These are phyloP conservation scores for Glomeris maerens DNA, from an alignment of 1,140 invertebrate genomes.

Conservation along the genomic window DNA sequence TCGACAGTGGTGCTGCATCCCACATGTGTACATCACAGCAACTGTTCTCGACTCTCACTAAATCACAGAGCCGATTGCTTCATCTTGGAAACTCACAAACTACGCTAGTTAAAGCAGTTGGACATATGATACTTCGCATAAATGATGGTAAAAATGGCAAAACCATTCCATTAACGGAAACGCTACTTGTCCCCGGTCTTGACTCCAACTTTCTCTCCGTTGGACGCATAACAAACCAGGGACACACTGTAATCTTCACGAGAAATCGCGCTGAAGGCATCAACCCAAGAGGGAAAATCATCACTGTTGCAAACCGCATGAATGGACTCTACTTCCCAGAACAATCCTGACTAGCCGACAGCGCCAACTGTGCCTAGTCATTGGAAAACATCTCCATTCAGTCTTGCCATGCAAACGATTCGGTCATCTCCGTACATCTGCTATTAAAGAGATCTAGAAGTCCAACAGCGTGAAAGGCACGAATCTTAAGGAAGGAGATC, in stretches of 20 bases:
- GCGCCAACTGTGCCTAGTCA: background rate
- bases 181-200: background rate
- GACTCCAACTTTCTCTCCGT: background rate
- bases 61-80: no score
- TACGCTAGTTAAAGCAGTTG: no score
- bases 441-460: background rate
- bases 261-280: background rate
- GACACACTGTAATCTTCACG: background rate
- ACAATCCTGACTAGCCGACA: background rate
- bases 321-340: background rate
- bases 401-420: conserved; percentile 2
- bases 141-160: background rate
- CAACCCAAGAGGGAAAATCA: background rate
- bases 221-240: conserved; percentile 1
- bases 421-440: background rate
- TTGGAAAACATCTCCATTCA: background rate
- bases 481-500: background rate
- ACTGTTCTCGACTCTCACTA: no score
- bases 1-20: no score
- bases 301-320: background rate
- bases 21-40: no score
- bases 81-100: no score
- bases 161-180: background rate
- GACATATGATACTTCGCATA: no score
- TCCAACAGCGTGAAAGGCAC: background rate